A percentile compares a stretch with the other conserved stretches of the same genome.
phyloP scores from a whole-genome alignment of 2,113 vertebrate genomes.

The Entomyzon cyanotis region DNA sequence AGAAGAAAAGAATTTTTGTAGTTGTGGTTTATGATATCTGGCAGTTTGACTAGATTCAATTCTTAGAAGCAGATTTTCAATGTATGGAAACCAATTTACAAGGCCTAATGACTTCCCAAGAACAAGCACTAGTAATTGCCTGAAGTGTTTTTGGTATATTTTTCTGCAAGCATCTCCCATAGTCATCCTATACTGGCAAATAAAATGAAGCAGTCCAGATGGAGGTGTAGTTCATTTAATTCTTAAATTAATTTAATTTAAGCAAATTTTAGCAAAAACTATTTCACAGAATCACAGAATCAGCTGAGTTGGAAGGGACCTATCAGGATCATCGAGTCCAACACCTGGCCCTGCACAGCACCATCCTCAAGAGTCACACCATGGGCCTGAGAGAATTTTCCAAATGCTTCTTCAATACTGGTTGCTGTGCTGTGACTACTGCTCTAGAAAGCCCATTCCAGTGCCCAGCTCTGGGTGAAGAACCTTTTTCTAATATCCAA shows the following conservation, averaged over 20 bases:
- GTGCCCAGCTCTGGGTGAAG: neutral
- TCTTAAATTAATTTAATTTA: neutral
- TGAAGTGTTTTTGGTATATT: neutral
- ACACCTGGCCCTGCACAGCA: neutral
- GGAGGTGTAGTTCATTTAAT: neutral
- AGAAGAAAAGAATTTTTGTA: neutral
- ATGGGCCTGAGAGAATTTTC: neutral
- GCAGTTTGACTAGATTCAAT: neutral
- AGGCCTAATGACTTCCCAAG: neutral
- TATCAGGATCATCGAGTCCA: rapidly evolving
- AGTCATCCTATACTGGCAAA: neutral
- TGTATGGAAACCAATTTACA: neutral
- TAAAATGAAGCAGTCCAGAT: neutral
- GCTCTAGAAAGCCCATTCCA: neutral
- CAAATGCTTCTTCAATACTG: neutral
- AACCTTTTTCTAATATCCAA: neutral
- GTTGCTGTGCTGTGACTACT: neutral
- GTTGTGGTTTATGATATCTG: neutral
- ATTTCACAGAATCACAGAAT: neutral
- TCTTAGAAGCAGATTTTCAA: neutral
- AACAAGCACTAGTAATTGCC: neutral
- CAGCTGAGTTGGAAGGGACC: neutral
- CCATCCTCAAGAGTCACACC: neutral
- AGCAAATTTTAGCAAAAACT: neutral
- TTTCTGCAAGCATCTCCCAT: neutral